phyloP scores from a whole-genome alignment of 2,113 vertebrate genomes.

The Cololabis saira region DNA sequence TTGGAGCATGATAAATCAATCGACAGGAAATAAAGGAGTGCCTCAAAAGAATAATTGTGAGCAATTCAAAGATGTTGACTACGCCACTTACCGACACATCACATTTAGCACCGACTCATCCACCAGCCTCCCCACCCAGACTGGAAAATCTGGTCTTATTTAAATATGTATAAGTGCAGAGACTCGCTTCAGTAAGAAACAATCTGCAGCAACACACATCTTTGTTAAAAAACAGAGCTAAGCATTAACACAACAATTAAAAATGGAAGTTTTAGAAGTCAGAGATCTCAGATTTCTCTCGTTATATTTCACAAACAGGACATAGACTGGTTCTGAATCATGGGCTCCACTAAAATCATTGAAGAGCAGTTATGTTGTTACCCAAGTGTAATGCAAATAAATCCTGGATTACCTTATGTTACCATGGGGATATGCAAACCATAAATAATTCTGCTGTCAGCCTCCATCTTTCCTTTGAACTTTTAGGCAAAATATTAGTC shows the following conservation, averaged over 20 bases:
- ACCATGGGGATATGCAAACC: not conserved
- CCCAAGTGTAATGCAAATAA: not conserved
- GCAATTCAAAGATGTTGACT: slow-evolving; percentile 32
- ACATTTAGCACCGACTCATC: slow-evolving; percentile 3
- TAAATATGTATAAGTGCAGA: slow-evolving; percentile 35
- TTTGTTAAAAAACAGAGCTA: slow-evolving; percentile 19
- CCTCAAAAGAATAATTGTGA: slow-evolving; percentile 34
- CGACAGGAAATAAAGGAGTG: slow-evolving; percentile 13
- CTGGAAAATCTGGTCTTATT: slow-evolving; percentile 35
- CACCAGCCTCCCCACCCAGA: slow-evolving; percentile 9
- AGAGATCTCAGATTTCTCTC: not conserved
- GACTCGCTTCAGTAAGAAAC: slow-evolving; percentile 2
- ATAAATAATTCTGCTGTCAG: not conserved
- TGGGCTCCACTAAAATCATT: not conserved
- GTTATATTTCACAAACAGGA: slow-evolving; percentile 4
- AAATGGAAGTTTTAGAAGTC: slow-evolving; percentile 16
- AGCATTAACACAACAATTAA: slow-evolving; percentile 26
- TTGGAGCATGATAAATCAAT: slow-evolving; percentile 37
- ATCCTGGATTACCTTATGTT: not conserved
- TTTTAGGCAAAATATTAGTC: not conserved
- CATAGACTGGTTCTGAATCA: not conserved
- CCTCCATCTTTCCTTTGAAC: not conserved
- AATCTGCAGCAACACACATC: slow-evolving; percentile 19
- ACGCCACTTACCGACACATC: slow-evolving; percentile 18
- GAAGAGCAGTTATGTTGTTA: not conserved